Evolutionary conservation across 2,113 vertebrate genomes (phyloP), one percentile per base, ranked within the genome.

Genomic region (Gadus chalcogrammus): DNA sequence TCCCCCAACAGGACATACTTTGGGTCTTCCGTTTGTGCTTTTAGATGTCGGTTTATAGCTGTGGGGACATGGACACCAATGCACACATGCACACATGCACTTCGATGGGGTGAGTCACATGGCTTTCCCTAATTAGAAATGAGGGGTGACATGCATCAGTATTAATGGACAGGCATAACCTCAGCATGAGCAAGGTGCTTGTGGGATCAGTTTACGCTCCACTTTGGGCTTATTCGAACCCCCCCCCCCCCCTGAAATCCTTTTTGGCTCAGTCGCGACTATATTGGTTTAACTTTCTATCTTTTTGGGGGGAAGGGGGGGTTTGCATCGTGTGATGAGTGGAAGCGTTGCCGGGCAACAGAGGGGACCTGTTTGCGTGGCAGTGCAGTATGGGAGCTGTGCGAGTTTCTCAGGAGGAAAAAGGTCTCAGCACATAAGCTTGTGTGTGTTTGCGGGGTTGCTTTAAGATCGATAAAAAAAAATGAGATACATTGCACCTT

Each of bases 261-360:
- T 55, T 63, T 27, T 61, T 38, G 77, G 35, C 75, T 2, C 28
- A 1, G 61, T 58, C 15, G 75, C 13, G 22, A 74, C 62, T 71
- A 42, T 18, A 80, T 81, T 70, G 81, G 78, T 72, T 68, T 53
- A 78, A 74, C 78, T 81, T 13, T 48, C 42, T 48, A 48, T 48
- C 5, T 48, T 48, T 48, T 48, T 48, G 8, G 12, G 68, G 77
- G 72, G 78, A 82, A 80, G 81, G 83, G 74, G 79, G 79, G 82
- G 85, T 84, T 85, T 80, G 77, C 81, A 84, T 79, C 70, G 77
- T 24, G 73, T 76, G 81, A 85, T 73, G 84, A 87, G 86, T 77
- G 66, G 85, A 77, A 78, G 85, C 80, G 91, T 92, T 91, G 90
- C 91, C 52, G 78, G 85, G 90, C 90, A 91, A 91, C 91, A 90